Evolutionary conservation across 2,797 vertebrate genomes (phyloP).

Genomic region (Threskiornis aethiopicus): DNA sequence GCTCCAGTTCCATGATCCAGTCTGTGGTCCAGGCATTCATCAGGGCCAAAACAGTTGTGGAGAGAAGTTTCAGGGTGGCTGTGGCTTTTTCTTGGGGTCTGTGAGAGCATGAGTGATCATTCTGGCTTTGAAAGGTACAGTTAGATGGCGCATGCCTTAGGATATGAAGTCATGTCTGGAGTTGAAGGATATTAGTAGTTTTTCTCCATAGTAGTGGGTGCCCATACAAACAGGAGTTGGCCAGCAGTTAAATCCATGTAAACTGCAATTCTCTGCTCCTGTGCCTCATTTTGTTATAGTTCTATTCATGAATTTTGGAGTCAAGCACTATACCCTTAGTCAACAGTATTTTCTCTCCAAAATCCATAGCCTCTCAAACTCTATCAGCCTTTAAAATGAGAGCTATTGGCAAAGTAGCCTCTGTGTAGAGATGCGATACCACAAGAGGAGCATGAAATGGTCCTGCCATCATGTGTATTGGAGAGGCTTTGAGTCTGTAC

Average conservation of each 20-base stretch:
- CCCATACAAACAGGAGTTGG: constrained; percentile 53
- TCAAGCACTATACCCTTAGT: not conserved
- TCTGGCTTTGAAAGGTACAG: constrained; percentile 10
- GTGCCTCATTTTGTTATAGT: not conserved
- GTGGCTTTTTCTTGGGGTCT: constrained; percentile 15
- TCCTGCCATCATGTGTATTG: not conserved
- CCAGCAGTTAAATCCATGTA: not conserved
- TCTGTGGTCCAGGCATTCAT: not conserved
- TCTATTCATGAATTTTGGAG: not conserved
- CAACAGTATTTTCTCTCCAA: not conserved
- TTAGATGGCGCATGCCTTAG: constrained; percentile 18
- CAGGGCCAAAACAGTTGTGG: not conserved
- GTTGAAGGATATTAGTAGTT: constrained; percentile 49
- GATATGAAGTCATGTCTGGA: constrained; percentile 73
- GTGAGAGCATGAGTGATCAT: not conserved
- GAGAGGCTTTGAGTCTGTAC: not conserved
- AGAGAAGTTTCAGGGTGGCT: not conserved
- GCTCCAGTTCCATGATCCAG: not conserved
- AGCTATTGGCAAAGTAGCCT: not conserved
- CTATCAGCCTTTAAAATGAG: not conserved
- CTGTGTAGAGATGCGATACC: not conserved
- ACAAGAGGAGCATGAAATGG: not conserved
- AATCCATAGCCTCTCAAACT: not conserved
- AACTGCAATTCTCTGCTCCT: not conserved
- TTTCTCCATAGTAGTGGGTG: constrained; percentile 57